Evolutionary conservation across 2,888 invertebrate species (phyloP).

Genomic region (Drosophila silvestris): DNA sequence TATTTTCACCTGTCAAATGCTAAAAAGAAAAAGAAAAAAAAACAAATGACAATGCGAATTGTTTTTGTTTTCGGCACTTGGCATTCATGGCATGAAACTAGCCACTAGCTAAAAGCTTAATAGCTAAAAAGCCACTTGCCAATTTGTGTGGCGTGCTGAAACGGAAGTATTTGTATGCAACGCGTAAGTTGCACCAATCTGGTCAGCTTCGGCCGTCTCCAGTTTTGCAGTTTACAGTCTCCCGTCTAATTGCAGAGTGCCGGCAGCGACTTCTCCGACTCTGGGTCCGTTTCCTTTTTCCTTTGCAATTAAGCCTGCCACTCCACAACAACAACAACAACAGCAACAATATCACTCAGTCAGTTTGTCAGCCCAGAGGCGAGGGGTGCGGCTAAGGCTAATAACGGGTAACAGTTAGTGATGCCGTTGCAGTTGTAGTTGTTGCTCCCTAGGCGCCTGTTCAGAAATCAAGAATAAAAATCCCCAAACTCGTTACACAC

Average conservation of each 20-base stretch:
- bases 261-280: constrained; percentile 44
- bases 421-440: constrained; percentile 46
- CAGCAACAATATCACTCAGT: constrained; percentile 7
- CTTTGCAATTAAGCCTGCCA: constrained; percentile 55
- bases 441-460: constrained; percentile 35
- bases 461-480: constrained; percentile 38
- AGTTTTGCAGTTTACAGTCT: constrained; percentile 6
- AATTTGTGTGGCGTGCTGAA: constrained; percentile 11
- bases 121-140: constrained; percentile 5
- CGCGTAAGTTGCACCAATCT: constrained; percentile 3
- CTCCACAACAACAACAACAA: constrained; percentile 8
- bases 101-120: not conserved
- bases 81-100: constrained; percentile 38
- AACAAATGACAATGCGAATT: constrained; percentile 8
- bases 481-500: constrained; percentile 28
- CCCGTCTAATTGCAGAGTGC: constrained; percentile 45
- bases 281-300: constrained; percentile 62
- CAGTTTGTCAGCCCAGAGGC: constrained; percentile 7
- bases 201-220: not conserved
- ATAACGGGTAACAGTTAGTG: constrained; percentile 60
- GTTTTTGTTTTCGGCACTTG: constrained; percentile 37
- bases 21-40: not conserved
- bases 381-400: constrained; percentile 39
- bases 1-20: constrained; percentile 61
- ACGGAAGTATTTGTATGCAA: constrained; percentile 38